Conservation (phyloP, 2,888 invertebrate genomes). For the Cephus pulcher region DNA sequence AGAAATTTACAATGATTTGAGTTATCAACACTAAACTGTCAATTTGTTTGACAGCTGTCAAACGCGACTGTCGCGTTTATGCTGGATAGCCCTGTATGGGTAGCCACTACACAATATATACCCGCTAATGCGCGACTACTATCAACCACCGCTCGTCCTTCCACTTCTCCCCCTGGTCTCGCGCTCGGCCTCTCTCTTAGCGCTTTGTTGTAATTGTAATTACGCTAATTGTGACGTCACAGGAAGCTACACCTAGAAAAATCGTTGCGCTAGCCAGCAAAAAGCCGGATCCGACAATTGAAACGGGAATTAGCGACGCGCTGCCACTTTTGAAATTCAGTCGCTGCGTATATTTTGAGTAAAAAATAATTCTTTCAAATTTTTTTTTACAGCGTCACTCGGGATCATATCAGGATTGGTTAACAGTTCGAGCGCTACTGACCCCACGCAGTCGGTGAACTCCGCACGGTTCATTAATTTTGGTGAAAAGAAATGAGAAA, state of each 20-base stretch:
- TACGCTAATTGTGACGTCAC: constrained; percentile 65
- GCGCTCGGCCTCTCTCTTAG: constrained; percentile 23
- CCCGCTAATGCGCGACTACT: constrained; percentile 45
- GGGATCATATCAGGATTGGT: too few relatives aligned
- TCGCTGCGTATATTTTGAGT: too few relatives aligned
- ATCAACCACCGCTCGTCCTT: constrained; percentile 22
- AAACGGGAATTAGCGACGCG: neutral
- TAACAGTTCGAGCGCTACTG: too few relatives aligned
- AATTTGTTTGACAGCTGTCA: too few relatives aligned
- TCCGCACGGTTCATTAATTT: neutral
- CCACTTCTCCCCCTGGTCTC: constrained; percentile 26
- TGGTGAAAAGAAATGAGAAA: neutral
- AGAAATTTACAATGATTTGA: too few relatives aligned
- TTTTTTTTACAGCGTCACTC: too few relatives aligned
- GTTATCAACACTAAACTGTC: too few relatives aligned
- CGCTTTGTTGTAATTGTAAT: constrained; percentile 60
- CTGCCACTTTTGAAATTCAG: neutral
- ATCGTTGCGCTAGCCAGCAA: constrained; percentile 5
- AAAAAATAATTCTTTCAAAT: too few relatives aligned
- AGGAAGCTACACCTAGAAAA: constrained; percentile 65
- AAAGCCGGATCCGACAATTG: constrained; percentile 15
- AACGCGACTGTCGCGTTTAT: too few relatives aligned
- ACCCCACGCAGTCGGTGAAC: neutral
- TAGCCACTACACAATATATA: too few relatives aligned
- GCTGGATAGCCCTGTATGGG: too few relatives aligned